Conservation (phyloP, 2,113 vertebrate species). For the Gobius niger region DNA sequence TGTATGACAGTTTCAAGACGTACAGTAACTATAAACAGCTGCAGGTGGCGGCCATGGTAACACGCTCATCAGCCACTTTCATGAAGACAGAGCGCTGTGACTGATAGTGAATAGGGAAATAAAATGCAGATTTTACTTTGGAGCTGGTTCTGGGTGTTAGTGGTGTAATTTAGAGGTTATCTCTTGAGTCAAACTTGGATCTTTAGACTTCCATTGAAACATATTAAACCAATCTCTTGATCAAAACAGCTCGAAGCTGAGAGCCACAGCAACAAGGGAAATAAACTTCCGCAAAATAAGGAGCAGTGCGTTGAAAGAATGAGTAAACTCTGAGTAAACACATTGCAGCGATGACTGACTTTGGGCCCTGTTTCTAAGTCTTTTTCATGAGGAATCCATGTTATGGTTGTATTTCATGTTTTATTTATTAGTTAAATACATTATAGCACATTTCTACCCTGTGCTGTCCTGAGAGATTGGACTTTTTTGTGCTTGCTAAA, state of each 20-base stretch:
- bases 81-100: not conserved
- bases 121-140: not conserved
- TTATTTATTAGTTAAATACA: too few relatives aligned
- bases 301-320: not conserved
- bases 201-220: not conserved
- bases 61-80: not conserved
- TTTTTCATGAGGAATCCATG: not conserved
- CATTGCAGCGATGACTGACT: not conserved
- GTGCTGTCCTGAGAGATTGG: too few relatives aligned
- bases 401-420: too few relatives aligned
- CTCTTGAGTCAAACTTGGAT: not conserved
- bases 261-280: not conserved
- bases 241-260: not conserved
- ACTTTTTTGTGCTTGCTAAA: too few relatives aligned
- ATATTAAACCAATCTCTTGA: not conserved
- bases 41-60: conserved; percentile 15
- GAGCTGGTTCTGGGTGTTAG: not conserved
- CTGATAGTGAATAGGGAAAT: not conserved
- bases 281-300: not conserved
- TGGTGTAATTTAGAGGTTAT: not conserved
- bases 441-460: too few relatives aligned
- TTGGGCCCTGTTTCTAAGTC: not conserved
- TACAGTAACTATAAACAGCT: not conserved
- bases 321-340: not conserved
- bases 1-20: not conserved